Percentiles rank a stretch among this genome's conserved stretches.
These are phyloP conservation scores for Nematostella vectensis DNA, from an alignment of 92 coral and sea anemone species.

Conservation along the genomic window DNA sequence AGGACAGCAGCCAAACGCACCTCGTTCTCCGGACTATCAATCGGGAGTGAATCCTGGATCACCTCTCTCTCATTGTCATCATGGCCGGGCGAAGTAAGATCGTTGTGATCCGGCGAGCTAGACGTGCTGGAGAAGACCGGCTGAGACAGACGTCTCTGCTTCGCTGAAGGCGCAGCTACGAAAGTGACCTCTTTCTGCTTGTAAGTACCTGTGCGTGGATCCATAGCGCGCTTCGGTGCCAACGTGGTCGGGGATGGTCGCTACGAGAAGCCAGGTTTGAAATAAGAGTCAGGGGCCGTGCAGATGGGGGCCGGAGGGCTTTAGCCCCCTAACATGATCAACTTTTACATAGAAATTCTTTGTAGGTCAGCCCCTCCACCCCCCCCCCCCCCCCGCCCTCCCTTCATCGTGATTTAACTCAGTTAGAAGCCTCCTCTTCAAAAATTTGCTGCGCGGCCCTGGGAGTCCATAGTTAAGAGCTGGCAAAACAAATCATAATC, in stretches of 20 bases:
- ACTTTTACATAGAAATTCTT: no score
- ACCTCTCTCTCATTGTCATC: slow-evolving; percentile 13
- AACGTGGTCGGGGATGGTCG: not conserved
- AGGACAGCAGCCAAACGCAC: no score
- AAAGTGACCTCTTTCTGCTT: not conserved
- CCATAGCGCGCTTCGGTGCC: not conserved
- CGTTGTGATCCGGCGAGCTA: not conserved
- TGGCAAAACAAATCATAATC: no score
- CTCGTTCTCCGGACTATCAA: slow-evolving; percentile 15
- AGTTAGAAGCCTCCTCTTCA: no score
- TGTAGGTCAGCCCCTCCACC: not conserved
- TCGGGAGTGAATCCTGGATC: slow-evolving; percentile 22
- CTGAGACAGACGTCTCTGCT: not conserved
- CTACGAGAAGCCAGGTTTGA: no score
- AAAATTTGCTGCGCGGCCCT: no score
- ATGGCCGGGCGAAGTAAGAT: not conserved
- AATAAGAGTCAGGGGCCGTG: no score
- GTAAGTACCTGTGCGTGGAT: not conserved
- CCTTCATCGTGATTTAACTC: no score
- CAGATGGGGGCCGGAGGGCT: no score
- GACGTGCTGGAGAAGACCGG: not conserved
- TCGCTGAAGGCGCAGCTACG: not conserved
- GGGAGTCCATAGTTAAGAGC: no score
- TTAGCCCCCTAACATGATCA: no score
- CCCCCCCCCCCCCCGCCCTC: not conserved